Conservation (phyloP, 2,888 invertebrate genomes). For the Galeopsomyia nigrocyanea region DNA sequence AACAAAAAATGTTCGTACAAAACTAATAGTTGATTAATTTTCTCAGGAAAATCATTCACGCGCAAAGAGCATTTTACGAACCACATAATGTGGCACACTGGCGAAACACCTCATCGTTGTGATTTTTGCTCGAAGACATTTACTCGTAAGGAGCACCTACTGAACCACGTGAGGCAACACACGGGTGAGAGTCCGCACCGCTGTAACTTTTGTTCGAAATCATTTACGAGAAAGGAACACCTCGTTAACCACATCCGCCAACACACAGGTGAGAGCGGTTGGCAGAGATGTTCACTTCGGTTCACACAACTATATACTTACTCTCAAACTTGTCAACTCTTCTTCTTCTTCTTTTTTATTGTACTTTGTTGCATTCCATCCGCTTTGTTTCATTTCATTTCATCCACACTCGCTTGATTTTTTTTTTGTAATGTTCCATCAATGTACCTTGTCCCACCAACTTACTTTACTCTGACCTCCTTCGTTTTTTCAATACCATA, state of each 20-base stretch:
- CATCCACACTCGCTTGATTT: neutral
- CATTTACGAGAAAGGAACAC: slow-evolving; percentile 89
- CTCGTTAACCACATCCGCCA: slow-evolving; percentile 88
- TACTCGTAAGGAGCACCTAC: slow-evolving; percentile 81
- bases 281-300: slow-evolving; percentile 63
- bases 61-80: slow-evolving; percentile 92
- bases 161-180: slow-evolving; percentile 84
- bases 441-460: neutral
- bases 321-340: neutral
- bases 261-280: slow-evolving; percentile 75
- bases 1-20: too few relatives aligned
- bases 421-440: neutral
- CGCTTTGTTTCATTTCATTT: neutral
- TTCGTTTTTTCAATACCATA: slow-evolving; percentile 4
- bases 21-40: slow-evolving; percentile 13
- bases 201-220: slow-evolving; percentile 88
- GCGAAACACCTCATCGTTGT: slow-evolving; percentile 83
- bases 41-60: slow-evolving; percentile 80
- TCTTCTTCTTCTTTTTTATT: neutral
- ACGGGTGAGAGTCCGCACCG: slow-evolving; percentile 88
- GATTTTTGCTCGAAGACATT: slow-evolving; percentile 86
- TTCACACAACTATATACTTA: slow-evolving; percentile 3
- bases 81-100: slow-evolving; percentile 91
- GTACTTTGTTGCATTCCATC: neutral
- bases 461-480: too few relatives aligned